A percentile compares a stretch with the other conserved stretches of the same genome.
Conservation (phyloP, 2,113 vertebrate genomes). For the Dasyornis broadbenti region DNA sequence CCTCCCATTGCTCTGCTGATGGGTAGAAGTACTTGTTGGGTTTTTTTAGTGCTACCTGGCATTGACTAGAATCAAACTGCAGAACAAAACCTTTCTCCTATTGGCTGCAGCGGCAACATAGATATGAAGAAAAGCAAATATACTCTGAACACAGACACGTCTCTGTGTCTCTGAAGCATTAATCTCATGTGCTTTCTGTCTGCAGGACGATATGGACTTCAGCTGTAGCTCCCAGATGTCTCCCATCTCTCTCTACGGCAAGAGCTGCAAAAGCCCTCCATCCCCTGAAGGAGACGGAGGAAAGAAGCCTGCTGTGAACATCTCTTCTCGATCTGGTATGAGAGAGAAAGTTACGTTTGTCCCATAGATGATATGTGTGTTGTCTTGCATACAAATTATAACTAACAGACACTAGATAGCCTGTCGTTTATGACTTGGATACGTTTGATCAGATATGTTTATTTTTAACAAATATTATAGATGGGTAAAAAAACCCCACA, state of each 20-base stretch:
- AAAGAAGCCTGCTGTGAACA: slow-evolving; percentile 52
- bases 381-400: not conserved
- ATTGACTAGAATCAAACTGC: not conserved
- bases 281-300: slow-evolving; percentile 53
- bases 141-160: not conserved
- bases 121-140: not conserved
- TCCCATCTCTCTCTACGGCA: slow-evolving; percentile 84
- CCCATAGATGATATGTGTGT: rapidly evolving
- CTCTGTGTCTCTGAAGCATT: not conserved
- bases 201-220: slow-evolving; percentile 82
- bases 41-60: not conserved
- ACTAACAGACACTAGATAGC: not conserved
- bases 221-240: slow-evolving; percentile 79
- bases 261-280: slow-evolving; percentile 68
- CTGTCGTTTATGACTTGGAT: not conserved
- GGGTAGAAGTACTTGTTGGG: not conserved
- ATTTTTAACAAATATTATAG: not conserved
- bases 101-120: not conserved
- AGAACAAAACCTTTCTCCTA: not conserved
- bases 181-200: not conserved
- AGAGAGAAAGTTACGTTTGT: not conserved
- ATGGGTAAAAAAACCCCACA: not conserved
- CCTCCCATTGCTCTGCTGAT: not conserved
- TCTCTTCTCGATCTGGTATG: slow-evolving; percentile 53
- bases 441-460: not conserved